Percentiles rank a stretch among this genome's conserved stretches.
These are phyloP conservation scores for Busseola fusca DNA, from an alignment of 2,888 invertebrate species.

Conservation along the genomic window DNA sequence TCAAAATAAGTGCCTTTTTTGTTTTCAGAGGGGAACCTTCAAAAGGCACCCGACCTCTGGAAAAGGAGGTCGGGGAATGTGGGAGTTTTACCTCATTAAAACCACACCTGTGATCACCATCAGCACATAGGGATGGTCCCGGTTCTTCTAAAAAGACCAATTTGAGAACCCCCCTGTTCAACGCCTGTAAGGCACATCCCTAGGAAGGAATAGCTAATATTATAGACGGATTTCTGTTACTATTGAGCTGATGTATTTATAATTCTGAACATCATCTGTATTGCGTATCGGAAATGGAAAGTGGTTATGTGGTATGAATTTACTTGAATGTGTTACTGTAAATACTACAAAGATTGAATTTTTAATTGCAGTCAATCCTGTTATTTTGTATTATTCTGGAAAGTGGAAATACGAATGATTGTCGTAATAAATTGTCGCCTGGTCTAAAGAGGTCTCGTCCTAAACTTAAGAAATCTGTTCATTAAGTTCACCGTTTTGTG, in stretches of 20 bases:
- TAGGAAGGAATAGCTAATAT: not conserved
- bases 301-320: not conserved
- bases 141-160: too few relatives aligned
- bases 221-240: not conserved
- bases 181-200: too few relatives aligned
- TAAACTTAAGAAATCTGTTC: too few relatives aligned
- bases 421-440: not conserved
- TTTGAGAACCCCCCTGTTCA: too few relatives aligned
- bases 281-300: slow-evolving; percentile 3
- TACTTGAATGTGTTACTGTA: not conserved
- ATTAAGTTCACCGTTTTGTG: too few relatives aligned
- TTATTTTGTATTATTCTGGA: not conserved
- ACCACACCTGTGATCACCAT: too few relatives aligned
- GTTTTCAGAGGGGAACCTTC: too few relatives aligned
- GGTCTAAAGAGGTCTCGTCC: too few relatives aligned
- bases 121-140: too few relatives aligned
- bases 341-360: not conserved
- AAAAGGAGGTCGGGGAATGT: too few relatives aligned
- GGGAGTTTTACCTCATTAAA: too few relatives aligned
- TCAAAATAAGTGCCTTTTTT: slow-evolving; percentile 4
- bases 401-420: not conserved
- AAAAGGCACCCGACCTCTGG: too few relatives aligned
- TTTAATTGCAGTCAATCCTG: not conserved
- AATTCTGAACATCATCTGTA: not conserved
- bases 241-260: not conserved